Evolutionary conservation across 2,113 vertebrate genomes (phyloP).

Genomic region (Cinclus mexicanus): DNA sequence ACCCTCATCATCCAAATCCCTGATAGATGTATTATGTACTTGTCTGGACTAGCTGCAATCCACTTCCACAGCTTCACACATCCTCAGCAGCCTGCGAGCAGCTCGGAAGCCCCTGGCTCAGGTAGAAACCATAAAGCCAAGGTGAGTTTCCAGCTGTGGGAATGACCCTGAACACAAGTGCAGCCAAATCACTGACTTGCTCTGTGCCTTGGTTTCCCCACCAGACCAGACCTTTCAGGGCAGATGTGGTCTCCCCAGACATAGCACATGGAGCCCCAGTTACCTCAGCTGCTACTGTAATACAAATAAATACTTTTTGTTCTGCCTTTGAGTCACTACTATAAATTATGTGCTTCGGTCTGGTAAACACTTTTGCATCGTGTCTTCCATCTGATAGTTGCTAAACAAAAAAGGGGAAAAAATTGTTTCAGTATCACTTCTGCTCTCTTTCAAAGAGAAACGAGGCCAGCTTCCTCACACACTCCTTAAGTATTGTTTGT

Average conservation of each 20-base stretch:
- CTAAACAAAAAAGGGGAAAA: not conserved
- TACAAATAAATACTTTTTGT: slow-evolving; percentile 14
- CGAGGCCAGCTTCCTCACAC: not conserved
- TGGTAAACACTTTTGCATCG: slow-evolving; percentile 59
- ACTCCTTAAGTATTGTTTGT: not conserved
- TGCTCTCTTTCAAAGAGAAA: slow-evolving; percentile 28
- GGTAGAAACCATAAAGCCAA: not conserved
- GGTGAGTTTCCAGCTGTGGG: not conserved
- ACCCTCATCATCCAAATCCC: not conserved
- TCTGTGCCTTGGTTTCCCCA: not conserved
- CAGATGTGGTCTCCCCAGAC: not conserved
- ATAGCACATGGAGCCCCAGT: not conserved
- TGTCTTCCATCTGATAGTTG: not conserved
- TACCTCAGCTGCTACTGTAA: not conserved
- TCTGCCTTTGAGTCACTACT: slow-evolving; percentile 45
- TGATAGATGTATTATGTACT: not conserved
- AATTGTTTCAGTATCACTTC: slow-evolving; percentile 8
- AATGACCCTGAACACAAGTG: not conserved
- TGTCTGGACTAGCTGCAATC: not conserved
- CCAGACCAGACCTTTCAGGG: not conserved
- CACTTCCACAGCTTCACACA: not conserved
- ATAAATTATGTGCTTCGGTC: slow-evolving; percentile 25
- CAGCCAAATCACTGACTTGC: not conserved
- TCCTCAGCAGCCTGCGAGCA: not conserved
- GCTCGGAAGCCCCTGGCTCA: not conserved